Evolutionary conservation across 1,140 invertebrate species (phyloP).

Genomic region (Caerostris darwini): DNA sequence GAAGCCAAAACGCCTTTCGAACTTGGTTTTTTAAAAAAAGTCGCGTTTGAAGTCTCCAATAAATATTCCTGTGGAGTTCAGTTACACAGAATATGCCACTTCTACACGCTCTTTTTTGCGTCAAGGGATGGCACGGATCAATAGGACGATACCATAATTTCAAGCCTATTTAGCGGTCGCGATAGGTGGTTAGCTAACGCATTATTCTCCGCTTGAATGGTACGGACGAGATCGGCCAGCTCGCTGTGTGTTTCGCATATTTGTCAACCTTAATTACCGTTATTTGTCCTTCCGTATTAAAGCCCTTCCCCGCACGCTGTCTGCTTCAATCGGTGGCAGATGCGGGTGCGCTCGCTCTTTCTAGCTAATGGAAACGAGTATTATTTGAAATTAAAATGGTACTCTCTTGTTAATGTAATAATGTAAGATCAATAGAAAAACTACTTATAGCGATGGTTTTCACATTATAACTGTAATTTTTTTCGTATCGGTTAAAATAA

Average conservation of each 20-base stretch:
- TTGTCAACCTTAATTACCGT: constrained; percentile 70
- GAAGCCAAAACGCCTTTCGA: neutral
- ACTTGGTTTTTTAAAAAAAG: neutral
- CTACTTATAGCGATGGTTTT: no score
- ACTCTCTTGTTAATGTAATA: no score
- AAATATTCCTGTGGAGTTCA: neutral
- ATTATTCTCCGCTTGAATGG: constrained; percentile 38
- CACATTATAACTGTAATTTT: no score
- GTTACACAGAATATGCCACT: neutral
- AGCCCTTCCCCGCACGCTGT: neutral
- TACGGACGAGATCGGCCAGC: constrained; percentile 7
- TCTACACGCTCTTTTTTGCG: neutral
- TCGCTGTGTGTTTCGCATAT: constrained; percentile 40
- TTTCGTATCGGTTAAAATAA: no score
- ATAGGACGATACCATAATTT: constrained; percentile 41
- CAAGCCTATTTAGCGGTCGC: neutral
- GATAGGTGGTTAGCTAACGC: neutral
- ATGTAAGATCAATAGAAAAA: no score
- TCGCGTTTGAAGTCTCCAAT: neutral
- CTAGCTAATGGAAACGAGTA: no score
- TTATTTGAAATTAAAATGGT: no score
- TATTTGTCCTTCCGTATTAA: constrained; percentile 61
- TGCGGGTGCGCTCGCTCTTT: neutral
- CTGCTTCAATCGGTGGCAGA: neutral
- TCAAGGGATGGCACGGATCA: neutral